Base-by-base conservation (phyloP, 2,888 invertebrate genomes). In the Plagodis dolabraria region DNA sequence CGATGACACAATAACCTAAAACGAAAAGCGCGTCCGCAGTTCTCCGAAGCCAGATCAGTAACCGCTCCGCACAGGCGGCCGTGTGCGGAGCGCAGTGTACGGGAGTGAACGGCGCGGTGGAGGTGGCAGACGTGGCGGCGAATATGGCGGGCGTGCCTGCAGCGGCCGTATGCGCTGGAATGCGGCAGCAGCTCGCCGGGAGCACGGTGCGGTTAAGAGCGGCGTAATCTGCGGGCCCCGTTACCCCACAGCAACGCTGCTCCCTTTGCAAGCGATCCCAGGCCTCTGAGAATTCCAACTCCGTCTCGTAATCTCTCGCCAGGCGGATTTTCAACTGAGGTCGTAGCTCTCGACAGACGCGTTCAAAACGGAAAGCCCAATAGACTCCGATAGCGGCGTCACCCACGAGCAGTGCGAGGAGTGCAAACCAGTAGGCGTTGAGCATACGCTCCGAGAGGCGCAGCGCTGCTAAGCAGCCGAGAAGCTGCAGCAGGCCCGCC, bases 1-100 rank as follows among this genome's bases (percentile, higher is more conserved):
- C 96, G 76, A 97, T 96, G 67, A 97, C 97, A 91, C 97, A 97
- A 86, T 97, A 97, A 60, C 97, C 97, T 73, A 97, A 87, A 60
- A 96, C 95, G 80, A 96, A 97, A 58, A 97, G 93, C 62, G 96
- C 93, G 82, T 97, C 97, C 52, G 97, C 97, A 47, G 96, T 96
- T 80, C 95, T 94, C 70, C 96, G 93, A 51, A 97, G 92, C 96
- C 97, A 97, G 68, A 94, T 92, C 59, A 95, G 92, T 63, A 97
- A 91, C 64, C 94, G 93, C 70, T 96, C 96, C 67, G 96, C 96
- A 89, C 97, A 97, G 67, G 97, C 96, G 53, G 91, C 86, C 5
- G 89, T 86, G 65, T 93, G 92, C 22, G 92, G 92, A 44, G 89
- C 88, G 76, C 88, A 93, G 58, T 91, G 90, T 43, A 86, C 82